Evolutionary conservation across 1,140 invertebrate species (phyloP), one percentile per base, ranked within the genome.

Genomic region (Drosophila navojoa): DNA sequence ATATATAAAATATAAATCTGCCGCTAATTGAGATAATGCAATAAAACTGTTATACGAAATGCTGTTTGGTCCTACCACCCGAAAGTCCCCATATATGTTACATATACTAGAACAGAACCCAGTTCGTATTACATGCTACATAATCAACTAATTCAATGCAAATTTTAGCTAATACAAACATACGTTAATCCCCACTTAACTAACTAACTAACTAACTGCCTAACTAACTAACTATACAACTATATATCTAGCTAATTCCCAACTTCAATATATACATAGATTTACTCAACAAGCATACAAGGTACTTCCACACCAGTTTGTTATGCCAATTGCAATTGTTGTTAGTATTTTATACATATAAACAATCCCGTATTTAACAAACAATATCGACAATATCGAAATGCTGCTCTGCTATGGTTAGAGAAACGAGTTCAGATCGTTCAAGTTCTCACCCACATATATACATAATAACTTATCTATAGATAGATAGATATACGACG

Each of bases 131-230:
- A 63, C 42, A 59, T 68, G 44, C 63, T 45, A 47, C 60, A 49
- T 68, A 77, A 63, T 72, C 79, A 80, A 15, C 11, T 38, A 38
- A 38, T 59, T 75, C 52, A 67, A 67, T 81, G 79, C 75, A 66
- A 58, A 22, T 44, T 35, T 71, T 71, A 71, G 61, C 49, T 58
- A 81, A 32, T 27, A 59, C 45, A 47, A 22, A 22, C 10, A 27
- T 35, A 42, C 59, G 35, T 59, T 72, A 35, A 49, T 53, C 16
- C 57, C 47, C 66, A 49, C 11, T 42, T 27, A 44, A 64, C 49
- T 38, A 38, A 11, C 35, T 38, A 38, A 38, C 35, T 38, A 38
- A 38, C 42, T 38, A 38, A 11, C 35, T 38, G 13, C 11, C 35
- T 38, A 38, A 38, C 42, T 38, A 38, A 38, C 42, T 16, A 44